Evolutionary conservation across 2,113 vertebrate species (phyloP).

Genomic region (Nibea albiflora): DNA sequence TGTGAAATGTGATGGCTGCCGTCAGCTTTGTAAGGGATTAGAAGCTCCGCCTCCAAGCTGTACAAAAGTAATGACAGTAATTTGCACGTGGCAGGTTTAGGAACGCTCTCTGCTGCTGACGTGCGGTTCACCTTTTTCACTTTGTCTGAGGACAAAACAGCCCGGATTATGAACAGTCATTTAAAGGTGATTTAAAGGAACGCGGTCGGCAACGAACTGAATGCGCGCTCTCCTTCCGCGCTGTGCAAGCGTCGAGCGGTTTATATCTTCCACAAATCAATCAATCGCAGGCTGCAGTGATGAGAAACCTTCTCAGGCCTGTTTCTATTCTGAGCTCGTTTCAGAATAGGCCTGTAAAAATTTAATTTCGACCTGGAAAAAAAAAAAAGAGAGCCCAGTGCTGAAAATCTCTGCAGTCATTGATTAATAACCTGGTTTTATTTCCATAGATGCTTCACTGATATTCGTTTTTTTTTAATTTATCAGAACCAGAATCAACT

Average conservation of each 20-base stretch:
- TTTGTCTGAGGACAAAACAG: neutral
- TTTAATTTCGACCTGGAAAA: conserved; percentile 40
- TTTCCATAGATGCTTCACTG: neutral
- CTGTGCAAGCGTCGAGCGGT: neutral
- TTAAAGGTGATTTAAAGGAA: too few relatives aligned
- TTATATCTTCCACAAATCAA: neutral
- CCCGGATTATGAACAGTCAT: too few relatives aligned
- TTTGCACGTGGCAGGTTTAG: neutral
- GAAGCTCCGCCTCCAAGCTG: neutral
- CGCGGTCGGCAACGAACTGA: neutral
- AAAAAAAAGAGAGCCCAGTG: conserved; percentile 25
- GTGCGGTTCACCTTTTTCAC: neutral
- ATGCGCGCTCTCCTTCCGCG: too few relatives aligned
- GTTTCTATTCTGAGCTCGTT: conserved; percentile 43
- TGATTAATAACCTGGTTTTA: neutral
- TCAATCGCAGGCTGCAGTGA: conserved; percentile 6
- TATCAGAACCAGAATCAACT: too few relatives aligned
- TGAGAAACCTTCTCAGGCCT: neutral
- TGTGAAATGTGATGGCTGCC: neutral
- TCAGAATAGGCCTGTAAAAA: conserved; percentile 41
- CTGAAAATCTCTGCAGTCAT: neutral
- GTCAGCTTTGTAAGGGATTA: neutral
- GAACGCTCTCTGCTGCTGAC: neutral
- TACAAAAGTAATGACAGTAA: neutral
- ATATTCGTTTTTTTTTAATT: neutral